Conservation (phyloP, 2,888 invertebrate species). For the Sericinus montela region DNA sequence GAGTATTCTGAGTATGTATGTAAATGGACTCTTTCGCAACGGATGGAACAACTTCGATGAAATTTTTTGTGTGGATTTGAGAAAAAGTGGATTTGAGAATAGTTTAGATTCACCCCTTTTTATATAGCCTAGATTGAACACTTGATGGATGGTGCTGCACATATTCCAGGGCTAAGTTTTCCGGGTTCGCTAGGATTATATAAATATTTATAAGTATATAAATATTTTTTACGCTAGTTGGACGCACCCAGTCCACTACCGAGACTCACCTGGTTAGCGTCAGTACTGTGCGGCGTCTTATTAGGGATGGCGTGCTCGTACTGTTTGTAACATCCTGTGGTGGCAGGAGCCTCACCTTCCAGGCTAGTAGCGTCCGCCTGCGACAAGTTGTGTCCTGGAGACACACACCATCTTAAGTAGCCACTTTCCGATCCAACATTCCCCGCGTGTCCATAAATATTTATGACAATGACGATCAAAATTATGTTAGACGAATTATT, state of each 20-base stretch:
- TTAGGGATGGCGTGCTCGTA: conserved; percentile 83
- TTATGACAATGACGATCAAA: conserved; percentile 38
- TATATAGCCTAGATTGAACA: too few species aligned
- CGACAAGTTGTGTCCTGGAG: conserved; percentile 94
- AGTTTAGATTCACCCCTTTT: too few species aligned
- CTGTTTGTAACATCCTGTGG: conserved; percentile 87
- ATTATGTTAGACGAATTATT: conserved; percentile 36
- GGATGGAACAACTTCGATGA: too few species aligned
- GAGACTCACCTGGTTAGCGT: conserved; percentile 58
- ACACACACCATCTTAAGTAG: conserved; percentile 75
- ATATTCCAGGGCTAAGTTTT: too few species aligned
- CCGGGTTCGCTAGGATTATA: too few species aligned
- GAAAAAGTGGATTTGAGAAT: too few species aligned
- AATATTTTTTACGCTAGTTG: conserved; percentile 10
- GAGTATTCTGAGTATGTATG: too few species aligned
- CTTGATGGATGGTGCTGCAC: too few species aligned
- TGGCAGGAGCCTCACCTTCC: conserved; percentile 87
- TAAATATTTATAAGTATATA: too few species aligned
- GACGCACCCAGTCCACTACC: conserved; percentile 41
- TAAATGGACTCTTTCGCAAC: too few species aligned
- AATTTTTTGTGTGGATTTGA: too few species aligned
- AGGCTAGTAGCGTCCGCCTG: conserved; percentile 92
- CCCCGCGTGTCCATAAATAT: conserved; percentile 39
- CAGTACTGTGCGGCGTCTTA: conserved; percentile 58
- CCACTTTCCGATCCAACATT: conserved; percentile 50